Conservation (phyloP, 2,113 vertebrate species). For the Paradoxurus hermaphroditus region DNA sequence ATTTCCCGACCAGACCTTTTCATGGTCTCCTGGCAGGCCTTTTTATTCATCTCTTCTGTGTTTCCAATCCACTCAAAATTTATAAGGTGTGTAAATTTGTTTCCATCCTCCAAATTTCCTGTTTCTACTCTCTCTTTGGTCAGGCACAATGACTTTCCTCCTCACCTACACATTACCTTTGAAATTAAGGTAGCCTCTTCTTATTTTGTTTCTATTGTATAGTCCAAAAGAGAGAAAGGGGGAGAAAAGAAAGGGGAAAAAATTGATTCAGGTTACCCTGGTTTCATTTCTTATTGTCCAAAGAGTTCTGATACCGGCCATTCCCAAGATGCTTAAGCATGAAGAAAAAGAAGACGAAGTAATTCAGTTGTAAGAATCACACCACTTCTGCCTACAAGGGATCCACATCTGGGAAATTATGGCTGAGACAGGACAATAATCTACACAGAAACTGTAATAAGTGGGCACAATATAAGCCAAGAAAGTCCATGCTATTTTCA, state of each 20-base stretch:
- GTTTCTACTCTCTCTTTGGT: neutral
- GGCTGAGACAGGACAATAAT: neutral
- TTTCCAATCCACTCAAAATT: conserved; percentile 7
- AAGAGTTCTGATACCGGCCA: neutral
- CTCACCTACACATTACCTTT: conserved; percentile 3
- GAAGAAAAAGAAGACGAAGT: neutral
- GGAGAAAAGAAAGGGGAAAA: too few relatives aligned
- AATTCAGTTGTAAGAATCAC: neutral
- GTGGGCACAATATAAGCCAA: neutral
- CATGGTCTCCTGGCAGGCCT: neutral
- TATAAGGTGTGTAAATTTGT: neutral
- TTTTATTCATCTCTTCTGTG: neutral
- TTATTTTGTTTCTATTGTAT: neutral
- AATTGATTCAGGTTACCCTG: neutral
- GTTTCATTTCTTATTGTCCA: neutral
- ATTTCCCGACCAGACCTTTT: conserved; percentile 27
- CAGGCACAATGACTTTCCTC: neutral
- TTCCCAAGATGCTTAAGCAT: neutral
- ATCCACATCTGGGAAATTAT: neutral
- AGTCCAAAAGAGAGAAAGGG: neutral
- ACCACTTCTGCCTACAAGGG: neutral
- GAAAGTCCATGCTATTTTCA: neutral
- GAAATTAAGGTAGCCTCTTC: neutral
- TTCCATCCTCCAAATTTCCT: neutral
- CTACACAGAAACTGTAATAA: neutral